Evolutionary conservation across 2,797 vertebrate species (phyloP).

Genomic region (Hydrocynus forskahlii): DNA sequence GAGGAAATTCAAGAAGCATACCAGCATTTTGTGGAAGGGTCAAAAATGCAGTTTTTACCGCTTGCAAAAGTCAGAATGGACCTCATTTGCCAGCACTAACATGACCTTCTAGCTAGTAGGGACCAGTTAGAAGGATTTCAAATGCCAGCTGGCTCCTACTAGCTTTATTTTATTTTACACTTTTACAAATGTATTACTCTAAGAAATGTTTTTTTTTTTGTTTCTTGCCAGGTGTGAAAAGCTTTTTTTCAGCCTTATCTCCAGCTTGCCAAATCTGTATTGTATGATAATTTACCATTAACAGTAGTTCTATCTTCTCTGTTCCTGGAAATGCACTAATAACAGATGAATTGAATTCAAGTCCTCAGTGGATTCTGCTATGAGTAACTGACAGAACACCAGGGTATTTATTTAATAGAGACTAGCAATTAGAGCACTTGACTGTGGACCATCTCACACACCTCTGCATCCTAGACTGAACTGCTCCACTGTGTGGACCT

Average conservation of each 20-base stretch:
- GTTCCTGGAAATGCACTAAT: background rate
- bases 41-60: background rate
- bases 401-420: background rate
- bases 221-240: background rate
- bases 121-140: background rate
- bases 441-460: background rate
- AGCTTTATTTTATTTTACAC: background rate
- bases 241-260: background rate
- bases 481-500: background rate
- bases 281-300: no score
- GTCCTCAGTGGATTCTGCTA: background rate
- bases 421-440: background rate
- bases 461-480: background rate
- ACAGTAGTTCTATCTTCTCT: background rate
- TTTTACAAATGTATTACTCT: background rate
- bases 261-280: background rate
- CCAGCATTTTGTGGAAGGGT: no score
- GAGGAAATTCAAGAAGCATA: background rate
- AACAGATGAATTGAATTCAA: background rate
- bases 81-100: background rate
- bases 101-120: background rate
- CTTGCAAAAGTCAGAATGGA: background rate
- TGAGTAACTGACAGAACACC: no score
- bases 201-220: background rate
- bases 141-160: background rate